Conservation (phyloP, 1,140 invertebrate species). For the Palaemon carinicauda region DNA sequence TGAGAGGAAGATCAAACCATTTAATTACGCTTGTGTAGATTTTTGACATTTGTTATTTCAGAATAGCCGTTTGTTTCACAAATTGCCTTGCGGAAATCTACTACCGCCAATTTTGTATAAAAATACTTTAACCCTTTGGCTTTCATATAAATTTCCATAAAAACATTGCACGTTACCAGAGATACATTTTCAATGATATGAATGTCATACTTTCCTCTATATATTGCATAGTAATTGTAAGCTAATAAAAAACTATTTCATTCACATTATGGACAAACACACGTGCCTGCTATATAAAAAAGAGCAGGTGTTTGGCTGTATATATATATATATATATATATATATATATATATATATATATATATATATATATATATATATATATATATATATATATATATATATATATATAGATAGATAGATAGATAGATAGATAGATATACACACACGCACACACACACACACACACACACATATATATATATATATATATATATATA, state of each 20-base stretch:
- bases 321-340: constrained; percentile 22
- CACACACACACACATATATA: not conserved
- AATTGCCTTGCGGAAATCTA: too few species aligned
- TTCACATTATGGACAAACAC: too few species aligned
- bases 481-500: not conserved
- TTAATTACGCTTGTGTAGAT: too few species aligned
- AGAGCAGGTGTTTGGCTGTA: not conserved
- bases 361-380: constrained; percentile 6
- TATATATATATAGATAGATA: not conserved
- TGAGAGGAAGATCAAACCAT: too few species aligned
- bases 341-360: constrained; percentile 5
- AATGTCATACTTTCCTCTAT: too few species aligned
- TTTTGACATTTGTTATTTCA: too few species aligned
- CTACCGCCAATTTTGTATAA: not conserved
- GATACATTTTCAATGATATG: too few species aligned
- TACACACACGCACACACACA: not conserved
- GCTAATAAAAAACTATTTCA: too few species aligned
- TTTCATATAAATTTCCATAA: not conserved
- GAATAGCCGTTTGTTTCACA: too few species aligned
- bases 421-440: not conserved
- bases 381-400: constrained; percentile 7
- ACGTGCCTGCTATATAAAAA: constrained; percentile 6
- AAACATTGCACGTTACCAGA: not conserved
- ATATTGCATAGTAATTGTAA: too few species aligned
- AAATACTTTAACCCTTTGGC: not conserved